These are phyloP conservation scores for Myotis yumanensis DNA, from an alignment of 2,113 vertebrate genomes.

Conservation along the genomic window DNA sequence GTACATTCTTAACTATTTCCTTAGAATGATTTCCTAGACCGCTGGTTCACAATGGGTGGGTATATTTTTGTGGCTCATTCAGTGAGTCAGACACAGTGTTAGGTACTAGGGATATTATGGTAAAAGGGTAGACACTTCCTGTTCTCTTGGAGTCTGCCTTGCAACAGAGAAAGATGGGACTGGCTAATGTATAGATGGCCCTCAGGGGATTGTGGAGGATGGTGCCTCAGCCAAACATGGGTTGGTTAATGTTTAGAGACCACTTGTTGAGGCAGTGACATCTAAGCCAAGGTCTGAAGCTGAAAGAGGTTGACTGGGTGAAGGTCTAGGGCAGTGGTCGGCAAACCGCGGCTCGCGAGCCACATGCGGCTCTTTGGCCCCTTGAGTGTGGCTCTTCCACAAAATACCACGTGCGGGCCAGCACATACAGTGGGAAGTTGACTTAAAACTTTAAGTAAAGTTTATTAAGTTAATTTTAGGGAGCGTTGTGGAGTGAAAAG, in stretches of 20 bases:
- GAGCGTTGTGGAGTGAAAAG: no score
- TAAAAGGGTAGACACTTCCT: not conserved
- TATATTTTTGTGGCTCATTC: not conserved
- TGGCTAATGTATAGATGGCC: not conserved
- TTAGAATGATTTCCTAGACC: constrained; percentile 8
- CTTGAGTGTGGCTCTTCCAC: no score
- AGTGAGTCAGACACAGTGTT: not conserved
- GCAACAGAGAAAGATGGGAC: not conserved
- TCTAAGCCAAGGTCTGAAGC: not conserved
- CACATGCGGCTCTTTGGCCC: no score
- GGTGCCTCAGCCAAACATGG: not conserved
- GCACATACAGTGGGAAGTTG: no score
- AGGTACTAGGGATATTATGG: not conserved
- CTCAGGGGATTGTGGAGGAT: not conserved
- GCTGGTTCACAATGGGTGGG: not conserved
- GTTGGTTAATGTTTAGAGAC: not conserved
- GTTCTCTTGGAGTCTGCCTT: not conserved
- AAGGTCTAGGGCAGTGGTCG: not conserved
- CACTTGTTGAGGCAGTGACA: not conserved
- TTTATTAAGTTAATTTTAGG: no score
- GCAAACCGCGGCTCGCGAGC: no score
- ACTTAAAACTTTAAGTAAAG: no score
- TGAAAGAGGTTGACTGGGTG: not conserved
- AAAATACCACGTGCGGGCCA: no score
- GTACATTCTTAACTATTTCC: not conserved